Evolutionary conservation across 1,140 invertebrate species (phyloP).

Genomic region (Globodera ellingtonae): DNA sequence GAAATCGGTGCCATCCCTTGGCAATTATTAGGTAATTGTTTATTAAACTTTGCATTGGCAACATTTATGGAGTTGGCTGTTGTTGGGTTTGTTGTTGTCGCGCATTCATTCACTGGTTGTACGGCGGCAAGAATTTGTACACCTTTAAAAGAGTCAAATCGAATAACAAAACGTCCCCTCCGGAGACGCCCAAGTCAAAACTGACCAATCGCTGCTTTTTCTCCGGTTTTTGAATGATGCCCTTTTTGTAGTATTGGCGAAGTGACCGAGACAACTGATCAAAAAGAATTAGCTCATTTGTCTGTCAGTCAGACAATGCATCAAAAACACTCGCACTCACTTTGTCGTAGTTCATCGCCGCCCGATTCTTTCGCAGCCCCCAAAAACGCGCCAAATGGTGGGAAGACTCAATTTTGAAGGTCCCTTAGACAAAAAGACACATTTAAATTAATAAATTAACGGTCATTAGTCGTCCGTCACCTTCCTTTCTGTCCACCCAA

Average conservation of each 20-base stretch:
- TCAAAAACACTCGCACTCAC: not conserved
- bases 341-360: constrained; percentile 99
- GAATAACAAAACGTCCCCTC: too few species aligned
- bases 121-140: constrained; percentile 81
- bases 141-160: constrained; percentile 68
- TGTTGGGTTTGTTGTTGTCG: too few species aligned
- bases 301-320: not conserved
- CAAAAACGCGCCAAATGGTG: constrained; percentile 90
- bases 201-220: constrained; percentile 82
- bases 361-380: constrained; percentile 94
- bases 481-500: constrained; percentile 89
- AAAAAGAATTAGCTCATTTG: not conserved
- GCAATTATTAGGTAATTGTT: too few species aligned
- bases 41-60: too few species aligned
- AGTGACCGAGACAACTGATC: constrained; percentile 83
- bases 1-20: not conserved
- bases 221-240: constrained; percentile 99
- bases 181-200: not conserved
- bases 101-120: constrained; percentile 43
- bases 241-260: constrained; percentile 98
- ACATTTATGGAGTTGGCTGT: too few species aligned
- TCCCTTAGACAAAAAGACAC: constrained; percentile 68
- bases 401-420: constrained; percentile 99
- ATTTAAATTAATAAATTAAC: constrained; percentile 32
- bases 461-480: constrained; percentile 46